Evolutionary conservation across 2,113 vertebrate genomes (phyloP).

Genomic region (Psittacara wagleri): DNA sequence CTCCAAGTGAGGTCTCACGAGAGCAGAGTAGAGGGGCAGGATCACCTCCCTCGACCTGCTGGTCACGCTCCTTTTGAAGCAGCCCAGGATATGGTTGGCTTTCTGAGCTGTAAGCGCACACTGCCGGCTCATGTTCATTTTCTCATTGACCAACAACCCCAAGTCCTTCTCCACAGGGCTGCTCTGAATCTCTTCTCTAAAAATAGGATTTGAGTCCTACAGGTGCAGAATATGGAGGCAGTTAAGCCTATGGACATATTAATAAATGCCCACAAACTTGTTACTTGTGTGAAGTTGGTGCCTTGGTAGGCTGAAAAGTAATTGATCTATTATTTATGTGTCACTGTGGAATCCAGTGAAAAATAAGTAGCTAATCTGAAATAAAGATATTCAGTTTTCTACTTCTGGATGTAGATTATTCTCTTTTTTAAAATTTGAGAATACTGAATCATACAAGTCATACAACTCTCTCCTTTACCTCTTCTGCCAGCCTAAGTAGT

Average conservation of each 20-base stretch:
- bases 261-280: not conserved
- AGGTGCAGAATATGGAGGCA: not conserved
- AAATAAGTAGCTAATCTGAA: not conserved
- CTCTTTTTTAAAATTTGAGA: not conserved
- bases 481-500: not conserved
- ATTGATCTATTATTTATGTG: not conserved
- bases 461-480: not conserved
- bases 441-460: not conserved
- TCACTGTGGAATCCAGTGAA: not conserved
- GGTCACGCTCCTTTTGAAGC: too few relatives aligned
- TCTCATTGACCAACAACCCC: too few relatives aligned
- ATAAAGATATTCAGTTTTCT: not conserved
- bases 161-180: too few relatives aligned
- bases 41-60: too few relatives aligned
- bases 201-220: not conserved
- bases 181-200: too few relatives aligned
- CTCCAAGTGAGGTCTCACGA: too few relatives aligned
- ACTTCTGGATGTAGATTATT: not conserved
- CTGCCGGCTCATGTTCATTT: too few relatives aligned
- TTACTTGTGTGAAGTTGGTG: not conserved
- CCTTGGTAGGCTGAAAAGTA: not conserved
- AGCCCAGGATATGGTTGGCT: too few relatives aligned
- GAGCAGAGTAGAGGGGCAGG: too few relatives aligned
- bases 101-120: too few relatives aligned
- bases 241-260: not conserved